These are phyloP conservation scores for Toxotes chatareus DNA, from an alignment of 2,113 vertebrate species.

Conservation along the genomic window DNA sequence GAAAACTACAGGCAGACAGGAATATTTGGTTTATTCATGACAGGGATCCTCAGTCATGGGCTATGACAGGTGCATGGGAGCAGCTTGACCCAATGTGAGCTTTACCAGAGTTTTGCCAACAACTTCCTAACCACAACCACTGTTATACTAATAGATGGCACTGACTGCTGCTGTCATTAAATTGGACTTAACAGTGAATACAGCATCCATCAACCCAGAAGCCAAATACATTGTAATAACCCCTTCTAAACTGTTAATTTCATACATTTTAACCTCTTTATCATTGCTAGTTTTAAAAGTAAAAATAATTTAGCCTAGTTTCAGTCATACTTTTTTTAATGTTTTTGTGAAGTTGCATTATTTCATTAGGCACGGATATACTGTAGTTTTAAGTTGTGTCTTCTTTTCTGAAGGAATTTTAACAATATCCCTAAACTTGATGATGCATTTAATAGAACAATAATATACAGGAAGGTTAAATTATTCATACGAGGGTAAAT, in stretches of 20 bases:
- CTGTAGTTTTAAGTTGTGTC: not conserved
- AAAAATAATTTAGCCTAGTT: not conserved
- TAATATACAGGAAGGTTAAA: not conserved
- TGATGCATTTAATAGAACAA: constrained; percentile 12
- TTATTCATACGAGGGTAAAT: not conserved
- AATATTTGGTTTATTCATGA: constrained; percentile 68
- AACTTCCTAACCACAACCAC: constrained; percentile 33
- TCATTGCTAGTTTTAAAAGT: not conserved
- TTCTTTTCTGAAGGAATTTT: not conserved
- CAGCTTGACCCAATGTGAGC: constrained; percentile 61
- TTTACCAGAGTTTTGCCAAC: constrained; percentile 29
- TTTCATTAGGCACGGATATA: not conserved
- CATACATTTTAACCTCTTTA: not conserved
- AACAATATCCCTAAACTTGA: not conserved
- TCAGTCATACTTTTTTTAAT: not conserved
- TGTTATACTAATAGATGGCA: constrained; percentile 36
- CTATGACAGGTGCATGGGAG: constrained; percentile 48
- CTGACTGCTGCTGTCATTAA: constrained; percentile 26
- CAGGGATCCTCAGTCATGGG: constrained; percentile 46
- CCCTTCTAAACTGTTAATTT: not conserved
- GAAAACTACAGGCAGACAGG: constrained; percentile 36
- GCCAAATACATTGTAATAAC: not conserved
- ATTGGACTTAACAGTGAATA: not conserved
- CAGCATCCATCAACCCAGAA: not conserved
- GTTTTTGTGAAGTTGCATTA: not conserved